Evolutionary conservation across 2,888 invertebrate species (phyloP), one percentile per base, ranked within the genome.

Genomic region (Leptogaster cylindrica): DNA sequence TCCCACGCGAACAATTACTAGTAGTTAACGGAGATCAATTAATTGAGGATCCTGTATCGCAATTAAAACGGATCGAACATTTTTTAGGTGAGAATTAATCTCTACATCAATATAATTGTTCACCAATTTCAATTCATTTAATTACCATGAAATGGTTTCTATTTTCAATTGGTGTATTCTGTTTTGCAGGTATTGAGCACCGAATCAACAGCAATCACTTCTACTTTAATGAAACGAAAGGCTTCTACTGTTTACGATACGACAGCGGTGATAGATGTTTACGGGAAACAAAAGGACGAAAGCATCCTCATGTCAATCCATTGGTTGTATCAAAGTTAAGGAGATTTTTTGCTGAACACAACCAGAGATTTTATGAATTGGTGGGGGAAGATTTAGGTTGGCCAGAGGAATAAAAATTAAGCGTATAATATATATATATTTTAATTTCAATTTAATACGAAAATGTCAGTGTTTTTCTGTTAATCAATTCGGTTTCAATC

Each of bases 221-320:
- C 82, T 95, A 96, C 83, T 98, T 95, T 83, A 97, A 99, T 83
- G 90, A 91, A 82, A 95, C 95, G 12, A 95, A 97, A 81, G 95
- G 97, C 69, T 95, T 99, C 83, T 97, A 92, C 82, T 97, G 97
- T 80, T 83, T 93, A 76, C 84, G 93, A 76, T 89, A 93, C 82
- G 90, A 93, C 80, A 90, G 89, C 72, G 88, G 90, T 73, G 87
- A 93, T 85, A 86, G 93, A 82, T 88, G 97, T 86, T 83, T 97
- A 82, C 78, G 89, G 78, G 86, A 92, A 83, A 87, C 96, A 81
- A 89, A 92, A 77, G 89, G 92, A 65, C 84, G 91, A 36, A 87
- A 88, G 79, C 94, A 96, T 82, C 93, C 95, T 4, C 84, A 90
- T 33, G 92, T 96, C 10, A 89, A 91, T 79, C 89, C 90, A 0